A percentile compares a stretch with the other conserved stretches of the same genome.
Conservation (phyloP, 1,140 invertebrate genomes). For the Maniola jurtina region DNA sequence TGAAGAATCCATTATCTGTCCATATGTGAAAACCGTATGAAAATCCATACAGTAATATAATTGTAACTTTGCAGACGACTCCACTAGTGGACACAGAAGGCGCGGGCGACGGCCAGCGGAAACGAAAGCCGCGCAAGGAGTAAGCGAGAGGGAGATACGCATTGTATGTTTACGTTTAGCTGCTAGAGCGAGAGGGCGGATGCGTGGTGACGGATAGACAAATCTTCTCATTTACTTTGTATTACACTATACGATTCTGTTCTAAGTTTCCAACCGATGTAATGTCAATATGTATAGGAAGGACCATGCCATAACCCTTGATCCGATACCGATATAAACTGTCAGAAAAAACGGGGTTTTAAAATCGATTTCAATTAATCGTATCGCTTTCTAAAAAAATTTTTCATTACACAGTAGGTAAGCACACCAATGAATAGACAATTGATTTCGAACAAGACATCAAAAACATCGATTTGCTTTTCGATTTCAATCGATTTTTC, state of each 20-base stretch:
- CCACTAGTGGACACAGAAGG: conserved; percentile 53
- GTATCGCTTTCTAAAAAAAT: too few species aligned
- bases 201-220: conserved; percentile 8
- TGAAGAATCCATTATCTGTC: too few species aligned
- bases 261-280: neutral
- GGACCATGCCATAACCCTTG: neutral
- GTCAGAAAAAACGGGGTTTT: too few species aligned
- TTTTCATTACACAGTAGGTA: too few species aligned
- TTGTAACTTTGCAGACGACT: conserved; percentile 38
- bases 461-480: too few species aligned
- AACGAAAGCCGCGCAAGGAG: conserved; percentile 79
- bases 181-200: conserved; percentile 21
- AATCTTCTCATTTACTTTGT: conserved; percentile 14
- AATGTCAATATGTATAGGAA: neutral
- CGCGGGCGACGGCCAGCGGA: conserved; percentile 74
- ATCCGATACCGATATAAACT: too few species aligned
- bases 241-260: conserved; percentile 1
- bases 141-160: conserved; percentile 30
- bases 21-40: neutral
- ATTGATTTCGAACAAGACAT: too few species aligned
- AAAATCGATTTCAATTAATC: too few species aligned
- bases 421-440: too few species aligned
- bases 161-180: conserved; percentile 6
- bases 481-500: too few species aligned
- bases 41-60: neutral